Evolutionary conservation across 2,797 vertebrate genomes (phyloP).

Genomic region (Merluccius polli): DNA sequence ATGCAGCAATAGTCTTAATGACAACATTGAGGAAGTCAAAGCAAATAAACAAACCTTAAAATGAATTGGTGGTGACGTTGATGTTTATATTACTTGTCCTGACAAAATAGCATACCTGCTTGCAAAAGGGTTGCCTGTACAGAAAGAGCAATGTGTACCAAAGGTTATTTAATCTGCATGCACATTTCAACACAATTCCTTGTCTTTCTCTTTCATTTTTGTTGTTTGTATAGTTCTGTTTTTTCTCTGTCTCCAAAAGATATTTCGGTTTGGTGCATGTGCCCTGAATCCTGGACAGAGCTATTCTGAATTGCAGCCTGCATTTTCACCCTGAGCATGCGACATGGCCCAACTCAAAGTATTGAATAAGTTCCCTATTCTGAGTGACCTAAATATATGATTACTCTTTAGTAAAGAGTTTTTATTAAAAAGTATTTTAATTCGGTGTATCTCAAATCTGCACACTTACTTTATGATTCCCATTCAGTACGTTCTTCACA

Average conservation of each 20-base stretch:
- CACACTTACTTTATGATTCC: no score
- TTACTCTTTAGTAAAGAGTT: not conserved
- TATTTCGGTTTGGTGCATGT: constrained; percentile 29
- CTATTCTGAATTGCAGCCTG: constrained; percentile 1
- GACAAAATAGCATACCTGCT: constrained; percentile 31
- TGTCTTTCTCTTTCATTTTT: no score
- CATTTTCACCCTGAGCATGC: constrained; percentile 22
- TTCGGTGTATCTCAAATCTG: not conserved
- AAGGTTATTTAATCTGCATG: not conserved
- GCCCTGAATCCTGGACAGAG: not conserved
- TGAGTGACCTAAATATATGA: not conserved
- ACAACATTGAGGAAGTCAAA: constrained; percentile 2
- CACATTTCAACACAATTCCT: not conserved
- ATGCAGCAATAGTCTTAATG: constrained; percentile 12
- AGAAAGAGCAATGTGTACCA: not conserved
- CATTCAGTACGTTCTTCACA: no score
- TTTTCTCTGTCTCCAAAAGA: not conserved
- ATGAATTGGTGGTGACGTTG: not conserved
- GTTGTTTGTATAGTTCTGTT: not conserved
- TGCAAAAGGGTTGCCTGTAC: no score
- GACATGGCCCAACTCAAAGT: constrained; percentile 7
- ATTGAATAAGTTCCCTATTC: not conserved
- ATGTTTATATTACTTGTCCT: constrained; percentile 4
- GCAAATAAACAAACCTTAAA: not conserved
- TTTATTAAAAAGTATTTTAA: no score